Conservation (phyloP, 2,797 vertebrate species). For the Gymnoscopelus braueri region DNA sequence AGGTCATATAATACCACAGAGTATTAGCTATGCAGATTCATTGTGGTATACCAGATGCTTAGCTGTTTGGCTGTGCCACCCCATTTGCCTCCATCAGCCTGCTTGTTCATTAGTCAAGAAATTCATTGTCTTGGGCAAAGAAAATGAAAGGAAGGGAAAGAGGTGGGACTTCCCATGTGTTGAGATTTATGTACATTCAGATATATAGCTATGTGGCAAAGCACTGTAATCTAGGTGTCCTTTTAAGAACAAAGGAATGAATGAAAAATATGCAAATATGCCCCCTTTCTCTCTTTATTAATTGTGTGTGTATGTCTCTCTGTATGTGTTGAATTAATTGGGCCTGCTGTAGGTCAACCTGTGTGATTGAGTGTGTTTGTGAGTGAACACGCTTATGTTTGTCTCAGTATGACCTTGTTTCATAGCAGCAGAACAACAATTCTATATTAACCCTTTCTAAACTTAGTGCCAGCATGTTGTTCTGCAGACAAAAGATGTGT, state of each 20-base stretch:
- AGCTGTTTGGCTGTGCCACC: not conserved
- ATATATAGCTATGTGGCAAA: conserved; percentile 10
- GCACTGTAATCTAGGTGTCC: conserved; percentile 27
- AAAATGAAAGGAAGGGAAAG: not conserved
- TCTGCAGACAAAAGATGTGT: conserved; percentile 5
- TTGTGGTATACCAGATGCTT: conserved; percentile 11
- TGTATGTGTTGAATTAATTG: conserved; percentile 9
- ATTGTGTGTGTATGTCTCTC: conserved; percentile 5
- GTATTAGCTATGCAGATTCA: conserved; percentile 16
- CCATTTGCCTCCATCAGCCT: not conserved
- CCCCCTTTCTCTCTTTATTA: conserved; percentile 18
- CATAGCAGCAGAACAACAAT: not conserved
- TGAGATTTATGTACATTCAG: conserved; percentile 23
- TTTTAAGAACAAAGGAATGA: conserved; percentile 20
- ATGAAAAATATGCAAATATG: conserved; percentile 22
- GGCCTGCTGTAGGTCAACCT: not conserved
- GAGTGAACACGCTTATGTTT: not conserved
- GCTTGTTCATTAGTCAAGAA: conserved; percentile 9
- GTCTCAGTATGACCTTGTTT: not conserved
- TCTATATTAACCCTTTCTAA: conserved; percentile 6
- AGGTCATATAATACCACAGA: conserved; percentile 4
- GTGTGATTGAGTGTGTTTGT: not conserved
- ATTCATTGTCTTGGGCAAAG: conserved; percentile 1
- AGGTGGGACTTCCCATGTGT: not conserved
- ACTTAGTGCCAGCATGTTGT: conserved; percentile 4